These are phyloP conservation scores for Platanista minor DNA, from an alignment of 2,113 vertebrate species.

Conservation along the genomic window DNA sequence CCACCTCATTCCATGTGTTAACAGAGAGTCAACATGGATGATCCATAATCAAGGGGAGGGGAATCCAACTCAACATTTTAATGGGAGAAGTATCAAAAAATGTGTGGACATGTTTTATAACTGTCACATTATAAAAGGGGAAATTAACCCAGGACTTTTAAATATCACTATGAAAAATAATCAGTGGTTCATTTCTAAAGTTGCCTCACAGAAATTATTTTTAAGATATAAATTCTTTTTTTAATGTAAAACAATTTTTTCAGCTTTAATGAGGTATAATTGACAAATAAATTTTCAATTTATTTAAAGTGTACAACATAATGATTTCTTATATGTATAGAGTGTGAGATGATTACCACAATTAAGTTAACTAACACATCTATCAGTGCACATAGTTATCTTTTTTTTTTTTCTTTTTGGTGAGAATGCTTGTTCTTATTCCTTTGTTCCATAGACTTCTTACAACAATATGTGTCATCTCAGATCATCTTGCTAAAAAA, in stretches of 20 bases:
- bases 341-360: neutral
- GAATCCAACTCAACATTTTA: neutral
- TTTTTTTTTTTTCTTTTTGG: neutral
- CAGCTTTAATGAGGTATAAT: neutral
- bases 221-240: neutral
- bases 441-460: neutral
- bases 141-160: neutral
- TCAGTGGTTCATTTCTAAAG: neutral
- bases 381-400: neutral
- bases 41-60: neutral
- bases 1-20: neutral
- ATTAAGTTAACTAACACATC: neutral
- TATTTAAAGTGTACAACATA: neutral
- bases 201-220: neutral
- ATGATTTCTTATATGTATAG: neutral
- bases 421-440: neutral
- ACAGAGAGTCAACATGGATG: neutral
- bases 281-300: neutral
- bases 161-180: slow-evolving; percentile 23
- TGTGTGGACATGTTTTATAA: neutral
- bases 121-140: neutral
- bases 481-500: neutral
- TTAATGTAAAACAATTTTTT: neutral
- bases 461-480: neutral
- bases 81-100: neutral